Evolutionary conservation across 1,140 invertebrate species (phyloP).

Genomic region (Drosophila orosa): DNA sequence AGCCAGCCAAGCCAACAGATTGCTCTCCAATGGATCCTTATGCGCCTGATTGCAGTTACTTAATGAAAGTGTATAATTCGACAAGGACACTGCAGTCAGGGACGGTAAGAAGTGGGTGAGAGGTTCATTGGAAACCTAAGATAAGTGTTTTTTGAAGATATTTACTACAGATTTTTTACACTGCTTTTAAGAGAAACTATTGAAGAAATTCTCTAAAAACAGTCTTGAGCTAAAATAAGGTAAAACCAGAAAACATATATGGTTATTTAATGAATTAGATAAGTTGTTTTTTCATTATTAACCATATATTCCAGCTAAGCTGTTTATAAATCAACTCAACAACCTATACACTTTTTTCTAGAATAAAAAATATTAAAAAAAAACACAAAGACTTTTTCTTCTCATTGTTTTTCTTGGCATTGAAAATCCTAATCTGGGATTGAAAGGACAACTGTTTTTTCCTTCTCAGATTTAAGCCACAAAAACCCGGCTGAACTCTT

Average conservation of each 20-base stretch:
- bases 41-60: conserved; percentile 75
- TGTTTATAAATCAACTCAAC: background rate
- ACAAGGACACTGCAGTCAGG: conserved; percentile 41
- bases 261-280: too few relatives aligned
- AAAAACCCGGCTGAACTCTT: conserved; percentile 12
- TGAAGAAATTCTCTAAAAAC: background rate
- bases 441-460: background rate
- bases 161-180: background rate
- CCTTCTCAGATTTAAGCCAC: conserved; percentile 6
- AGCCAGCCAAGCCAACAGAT: conserved; percentile 55
- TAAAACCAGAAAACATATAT: too few relatives aligned
- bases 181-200: background rate
- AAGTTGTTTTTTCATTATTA: too few relatives aligned
- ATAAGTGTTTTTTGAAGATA: background rate
- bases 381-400: background rate
- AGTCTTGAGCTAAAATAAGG: too few relatives aligned
- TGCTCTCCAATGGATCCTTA: conserved; percentile 58
- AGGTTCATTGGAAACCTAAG: background rate
- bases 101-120: conserved; percentile 12
- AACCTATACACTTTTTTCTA: background rate
- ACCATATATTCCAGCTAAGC: background rate
- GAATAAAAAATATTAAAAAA: background rate
- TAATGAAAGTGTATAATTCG: conserved; percentile 76
- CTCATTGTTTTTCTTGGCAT: conserved; percentile 4
- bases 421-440: background rate